Evolutionary conservation across 2,888 invertebrate genomes (phyloP), one percentile per base, ranked within the genome.

Genomic region (Theretra japonica): DNA sequence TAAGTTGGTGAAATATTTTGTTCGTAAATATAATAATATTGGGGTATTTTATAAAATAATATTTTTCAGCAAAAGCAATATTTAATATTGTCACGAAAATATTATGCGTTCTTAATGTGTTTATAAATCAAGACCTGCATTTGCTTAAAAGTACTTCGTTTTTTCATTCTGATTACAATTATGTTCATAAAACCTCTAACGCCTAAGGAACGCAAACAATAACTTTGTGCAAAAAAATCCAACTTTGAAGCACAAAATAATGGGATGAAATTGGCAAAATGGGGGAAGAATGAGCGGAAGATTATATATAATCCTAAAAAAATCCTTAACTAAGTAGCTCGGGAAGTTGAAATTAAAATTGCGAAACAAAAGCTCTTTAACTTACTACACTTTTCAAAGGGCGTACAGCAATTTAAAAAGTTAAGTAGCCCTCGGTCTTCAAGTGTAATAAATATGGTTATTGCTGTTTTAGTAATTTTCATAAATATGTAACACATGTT

Each of bases 281-380:
- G 48, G 41, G 5, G 23, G 48, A 23, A 48, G 11, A 65, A 65
- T 65, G 23, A 48, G 23, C 41, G 41, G 17, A 65, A 65, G 23
- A 65, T 65, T 65, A 25, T 23, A 48, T 48, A 6, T 41, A 69
- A 56, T 69, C 30, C 69, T 28, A 28, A 69, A 69, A 53, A 48
- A 56, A 21, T 30, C 23, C 68, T 48, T 68, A 68, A 68, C 69
- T 56, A 53, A 50, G 71, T 41, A 28, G 15, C 50, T 50, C 17
- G 68, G 58, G 74, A 73, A 76, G 76, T 75, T 68, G 62, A 75
- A 75, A 73, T 77, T 73, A 60, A 75, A 78, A 78, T 75, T 74
- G 72, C 33, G 70, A 73, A 60, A 73, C 53, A 73, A 75, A 75
- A 71, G 65, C 76, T 62, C 59, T 72, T 72, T 73, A 72, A 73